Percentiles rank a stretch among this genome's conserved stretches.
phyloP scores from a whole-genome alignment of 2,113 vertebrate species.

The Clarias macrocephalus region DNA sequence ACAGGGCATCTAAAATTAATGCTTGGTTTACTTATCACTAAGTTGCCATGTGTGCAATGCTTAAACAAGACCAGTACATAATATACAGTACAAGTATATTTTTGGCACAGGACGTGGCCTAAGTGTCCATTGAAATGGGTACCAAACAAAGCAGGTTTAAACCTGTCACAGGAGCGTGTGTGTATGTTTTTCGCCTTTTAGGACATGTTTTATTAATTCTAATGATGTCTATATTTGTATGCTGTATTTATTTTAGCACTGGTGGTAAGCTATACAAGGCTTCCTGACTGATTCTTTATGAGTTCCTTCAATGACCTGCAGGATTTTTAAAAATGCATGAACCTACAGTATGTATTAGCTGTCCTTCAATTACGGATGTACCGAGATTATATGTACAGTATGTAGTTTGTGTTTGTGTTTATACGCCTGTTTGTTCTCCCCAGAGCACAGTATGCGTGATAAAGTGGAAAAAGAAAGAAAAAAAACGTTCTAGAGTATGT shows the following conservation, averaged over 20 bases:
- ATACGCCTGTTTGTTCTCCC: slow-evolving; percentile 34
- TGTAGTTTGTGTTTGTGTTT: slow-evolving; percentile 37
- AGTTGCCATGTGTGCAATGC: not conserved
- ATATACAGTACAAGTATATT: not conserved
- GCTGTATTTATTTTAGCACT: not conserved
- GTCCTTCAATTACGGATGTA: not conserved
- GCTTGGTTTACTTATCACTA: not conserved
- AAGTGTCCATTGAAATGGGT: not conserved
- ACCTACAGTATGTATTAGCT: not conserved
- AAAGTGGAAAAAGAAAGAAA: not conserved
- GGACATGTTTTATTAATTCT: not conserved
- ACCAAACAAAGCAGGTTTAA: slow-evolving; percentile 36
- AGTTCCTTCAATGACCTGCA: not conserved
- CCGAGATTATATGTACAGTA: not conserved
- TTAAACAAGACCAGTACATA: not conserved
- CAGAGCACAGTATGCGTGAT: slow-evolving; percentile 9
- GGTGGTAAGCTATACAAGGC: not conserved
- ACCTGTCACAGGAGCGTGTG: not conserved
- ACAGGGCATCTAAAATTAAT: not conserved
- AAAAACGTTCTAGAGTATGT: slow-evolving; percentile 49
- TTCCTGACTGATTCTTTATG: not conserved
- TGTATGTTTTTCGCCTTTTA: not conserved
- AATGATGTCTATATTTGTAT: not conserved
- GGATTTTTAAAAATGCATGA: slow-evolving; percentile 31
- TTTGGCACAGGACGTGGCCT: not conserved